Conservation (phyloP, 1,140 invertebrate genomes). For the Protaetia brevitarsis region DNA sequence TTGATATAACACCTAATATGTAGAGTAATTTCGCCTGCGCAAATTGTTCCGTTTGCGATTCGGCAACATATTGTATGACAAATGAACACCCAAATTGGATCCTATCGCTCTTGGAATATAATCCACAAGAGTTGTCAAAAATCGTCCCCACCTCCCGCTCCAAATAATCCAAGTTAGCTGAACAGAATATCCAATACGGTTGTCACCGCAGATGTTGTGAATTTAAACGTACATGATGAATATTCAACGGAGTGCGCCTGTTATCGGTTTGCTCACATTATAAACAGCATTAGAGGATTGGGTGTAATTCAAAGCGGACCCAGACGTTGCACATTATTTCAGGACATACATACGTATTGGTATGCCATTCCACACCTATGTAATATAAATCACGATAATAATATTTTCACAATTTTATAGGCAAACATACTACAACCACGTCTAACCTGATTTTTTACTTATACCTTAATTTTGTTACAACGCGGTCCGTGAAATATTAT, state of each 20-base stretch:
- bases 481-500: too few relatives aligned
- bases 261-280: constrained; percentile 23
- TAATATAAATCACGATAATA: too few relatives aligned
- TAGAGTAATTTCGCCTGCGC: neutral
- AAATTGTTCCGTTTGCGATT: constrained; percentile 1
- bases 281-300: constrained; percentile 22
- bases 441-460: too few relatives aligned
- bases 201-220: constrained; percentile 28
- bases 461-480: too few relatives aligned
- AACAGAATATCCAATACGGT: constrained; percentile 23
- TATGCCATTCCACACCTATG: too few relatives aligned
- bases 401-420: too few relatives aligned
- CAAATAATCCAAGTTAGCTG: constrained; percentile 17
- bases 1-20: neutral
- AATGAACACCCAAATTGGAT: constrained; percentile 22
- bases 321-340: too few relatives aligned
- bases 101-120: constrained; percentile 20
- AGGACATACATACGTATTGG: too few relatives aligned
- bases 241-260: constrained; percentile 23
- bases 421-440: too few relatives aligned
- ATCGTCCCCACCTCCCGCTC: too few relatives aligned
- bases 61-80: constrained; percentile 23
- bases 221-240: constrained; percentile 25
- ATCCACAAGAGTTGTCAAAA: constrained; percentile 26
- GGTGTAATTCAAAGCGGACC: neutral